Base-by-base conservation (phyloP, 2,797 vertebrate species). In the Dicrostonyx torquatus region DNA sequence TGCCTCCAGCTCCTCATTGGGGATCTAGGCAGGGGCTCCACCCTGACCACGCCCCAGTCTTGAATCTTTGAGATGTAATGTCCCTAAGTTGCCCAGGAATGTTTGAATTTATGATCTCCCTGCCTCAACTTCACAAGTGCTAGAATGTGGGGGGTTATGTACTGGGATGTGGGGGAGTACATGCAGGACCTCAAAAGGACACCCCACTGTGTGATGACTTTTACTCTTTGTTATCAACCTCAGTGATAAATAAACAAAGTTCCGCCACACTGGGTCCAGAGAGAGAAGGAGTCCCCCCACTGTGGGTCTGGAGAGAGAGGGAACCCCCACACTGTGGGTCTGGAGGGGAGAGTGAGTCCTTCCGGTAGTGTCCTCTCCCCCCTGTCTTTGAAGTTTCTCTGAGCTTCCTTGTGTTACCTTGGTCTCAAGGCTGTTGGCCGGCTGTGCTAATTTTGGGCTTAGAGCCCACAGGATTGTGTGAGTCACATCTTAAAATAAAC, bases 401-500 rank as follows among this genome's bases (percentile, higher is more conserved):
- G 7, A 11, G 18, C 58, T 55, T 15, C 55, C 31, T 4, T 4
- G 8, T 11, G 3, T 55, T n/a, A 29, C 40, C 40, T 45, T 34
- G 72, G 3, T 58, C 31, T 76, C 37, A 31, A n/a, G 48, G 88
- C 62, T 90, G 62, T 64, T 37, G 72, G 43, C 68, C 43, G 2
- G n/a, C 45, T 31, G 53, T 64, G 76, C 60, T 40, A 66, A 86
- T 62, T 50, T 78, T 60, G 87, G 87, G 75, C 53, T 72, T 24
- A 29, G 12, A 37, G 26, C 87, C 50, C 87, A 78, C 72, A 62
- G 72, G 29, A 78, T 60, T 15, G 8, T 53, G 76, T 94, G 93
- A 90, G 87, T 94, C 93, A 94, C 76, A n/a, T 76, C 93, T 72
- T 78, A 94, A 90, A 94, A 94, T 94, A 94, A 70, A 50, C 55